Conservation (phyloP, 2,113 vertebrate genomes). For the Pandion haliaetus region DNA sequence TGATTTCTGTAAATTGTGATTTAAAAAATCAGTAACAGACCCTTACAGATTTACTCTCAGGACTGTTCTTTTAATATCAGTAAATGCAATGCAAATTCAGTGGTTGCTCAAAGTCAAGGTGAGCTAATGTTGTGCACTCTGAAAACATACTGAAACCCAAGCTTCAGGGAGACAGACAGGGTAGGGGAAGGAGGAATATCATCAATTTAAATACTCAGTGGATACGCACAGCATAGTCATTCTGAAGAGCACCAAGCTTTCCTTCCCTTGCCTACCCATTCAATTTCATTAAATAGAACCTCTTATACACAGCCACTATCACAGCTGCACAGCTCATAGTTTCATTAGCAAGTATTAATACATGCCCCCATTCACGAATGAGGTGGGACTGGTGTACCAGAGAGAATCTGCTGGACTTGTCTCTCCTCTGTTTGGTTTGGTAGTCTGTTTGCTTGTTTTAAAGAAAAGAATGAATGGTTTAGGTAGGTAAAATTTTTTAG, state of each 20-base stretch:
- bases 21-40: neutral
- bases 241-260: neutral
- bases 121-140: neutral
- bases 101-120: neutral
- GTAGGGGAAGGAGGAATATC: neutral
- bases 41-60: neutral
- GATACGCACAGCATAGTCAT: neutral
- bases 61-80: neutral
- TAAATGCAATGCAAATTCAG: neutral
- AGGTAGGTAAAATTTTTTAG: neutral
- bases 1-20: neutral
- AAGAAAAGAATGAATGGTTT: neutral
- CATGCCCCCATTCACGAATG: neutral
- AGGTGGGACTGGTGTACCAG: neutral
- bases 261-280: neutral
- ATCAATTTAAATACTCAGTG: neutral
- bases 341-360: neutral
- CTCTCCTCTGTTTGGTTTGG: neutral
- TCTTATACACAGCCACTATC: neutral
- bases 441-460: neutral
- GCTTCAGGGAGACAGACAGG: neutral
- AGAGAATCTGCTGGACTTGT: neutral
- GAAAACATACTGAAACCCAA: neutral
- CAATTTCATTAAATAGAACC: neutral
- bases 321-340: neutral